phyloP scores from a whole-genome alignment of 1,140 invertebrate species.

The Drosophila leontia region DNA sequence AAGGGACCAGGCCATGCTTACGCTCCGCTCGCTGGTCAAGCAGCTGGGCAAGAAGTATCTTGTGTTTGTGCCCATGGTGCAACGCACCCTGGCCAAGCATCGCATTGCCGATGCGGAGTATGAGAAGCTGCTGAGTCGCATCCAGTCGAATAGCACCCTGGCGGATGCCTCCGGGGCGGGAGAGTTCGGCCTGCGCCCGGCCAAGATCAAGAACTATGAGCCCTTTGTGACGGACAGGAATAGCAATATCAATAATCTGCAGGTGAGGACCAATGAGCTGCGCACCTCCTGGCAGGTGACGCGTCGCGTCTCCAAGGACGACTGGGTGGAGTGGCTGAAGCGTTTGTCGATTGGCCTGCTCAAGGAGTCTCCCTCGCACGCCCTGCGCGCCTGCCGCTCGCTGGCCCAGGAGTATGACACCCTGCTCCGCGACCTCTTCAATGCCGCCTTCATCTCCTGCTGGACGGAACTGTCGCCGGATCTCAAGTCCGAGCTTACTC shows the following conservation, averaged over 20 bases:
- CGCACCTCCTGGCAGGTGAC: slow-evolving; percentile 96
- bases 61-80: slow-evolving; percentile 96
- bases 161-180: slow-evolving; percentile 86
- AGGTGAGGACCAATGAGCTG: slow-evolving; percentile 92
- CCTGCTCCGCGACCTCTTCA: slow-evolving; percentile 97
- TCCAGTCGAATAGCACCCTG: slow-evolving; percentile 89
- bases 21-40: slow-evolving; percentile 93
- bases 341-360: slow-evolving; percentile 96
- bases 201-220: slow-evolving; percentile 87
- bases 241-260: slow-evolving; percentile 91
- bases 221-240: slow-evolving; percentile 78
- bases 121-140: slow-evolving; percentile 90
- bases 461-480: slow-evolving; percentile 97
- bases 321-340: slow-evolving; percentile 99
- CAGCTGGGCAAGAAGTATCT: slow-evolving; percentile 96
- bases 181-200: slow-evolving; percentile 87
- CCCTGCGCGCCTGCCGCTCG: slow-evolving; percentile 95
- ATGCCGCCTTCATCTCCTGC: slow-evolving; percentile 99
- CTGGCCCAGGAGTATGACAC: slow-evolving; percentile 97
- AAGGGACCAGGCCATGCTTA: slow-evolving; percentile 94
- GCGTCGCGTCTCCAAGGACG: slow-evolving; percentile 96
- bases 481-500: slow-evolving; percentile 94
- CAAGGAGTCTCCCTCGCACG: slow-evolving; percentile 97
- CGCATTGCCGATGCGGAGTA: slow-evolving; percentile 93
- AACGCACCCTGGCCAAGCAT: slow-evolving; percentile 93